Evolutionary conservation across 2,888 invertebrate genomes (phyloP), one percentile per base, ranked within the genome.

Genomic region (Piscicola geometra): DNA sequence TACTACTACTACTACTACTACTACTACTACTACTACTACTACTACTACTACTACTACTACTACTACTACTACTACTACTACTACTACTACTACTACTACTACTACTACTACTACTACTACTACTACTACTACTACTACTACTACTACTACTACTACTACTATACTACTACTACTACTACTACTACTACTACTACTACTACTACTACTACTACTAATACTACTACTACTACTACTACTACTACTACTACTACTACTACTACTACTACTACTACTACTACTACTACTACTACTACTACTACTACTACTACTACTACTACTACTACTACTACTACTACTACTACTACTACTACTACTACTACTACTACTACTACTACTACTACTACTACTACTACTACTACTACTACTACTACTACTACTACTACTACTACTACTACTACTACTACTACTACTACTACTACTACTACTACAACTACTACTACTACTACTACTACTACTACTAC

Each of bases 261-360:
- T 35, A 73, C n/a, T 21, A 32, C n/a, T 73, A 36, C 73, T 73
- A 47, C 73, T 47, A 64, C 64, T 21, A 5, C 66, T n/a, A 73
- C 36, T 35, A 35, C 1, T 73, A 73, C 73, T 47, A 36, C 0
- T 1, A 35, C 9, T 12, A 30, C 9, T 35, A 36, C 64, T 73
- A 32, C 73, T 73, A 47, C 36, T 36, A 25, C 30, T 21, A 35
- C 30, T 73, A 35, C 64, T 25, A 36, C 66, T 73, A 69, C 66
- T 73, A 35, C 1, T 47, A 36, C 33, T 28, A 28, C 28, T 73
- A 47, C 2, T 32, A 28, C 73, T 21, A 47, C 64, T 18, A 36
- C 73, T 35, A 73, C 21, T 32, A 67, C 68, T 67, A 32, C 68
- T 67, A 32, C 68, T 67, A 67, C 68, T 67, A 67, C 68, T 67